Conservation (phyloP, 2,113 vertebrate species). For the Lophura nycthemera region DNA sequence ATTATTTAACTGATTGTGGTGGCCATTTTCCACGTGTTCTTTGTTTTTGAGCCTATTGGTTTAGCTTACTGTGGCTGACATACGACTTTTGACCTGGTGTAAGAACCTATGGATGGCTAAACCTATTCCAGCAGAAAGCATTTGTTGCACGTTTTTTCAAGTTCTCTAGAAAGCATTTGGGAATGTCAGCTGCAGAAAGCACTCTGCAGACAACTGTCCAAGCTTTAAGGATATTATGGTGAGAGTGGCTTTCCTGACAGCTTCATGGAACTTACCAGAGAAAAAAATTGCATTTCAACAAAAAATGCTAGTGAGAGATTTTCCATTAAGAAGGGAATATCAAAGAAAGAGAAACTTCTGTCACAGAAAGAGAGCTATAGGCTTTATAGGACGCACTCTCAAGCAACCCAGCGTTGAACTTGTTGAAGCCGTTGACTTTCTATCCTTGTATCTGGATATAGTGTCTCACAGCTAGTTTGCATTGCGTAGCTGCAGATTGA, state of each 20-base stretch:
- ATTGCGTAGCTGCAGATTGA: neutral
- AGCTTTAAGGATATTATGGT: neutral
- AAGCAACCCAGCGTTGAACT: neutral
- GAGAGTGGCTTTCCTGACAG: neutral
- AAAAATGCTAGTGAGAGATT: neutral
- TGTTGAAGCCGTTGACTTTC: slow-evolving; percentile 4
- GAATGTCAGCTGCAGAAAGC: neutral
- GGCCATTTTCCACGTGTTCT: neutral
- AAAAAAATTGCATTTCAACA: neutral
- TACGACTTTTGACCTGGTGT: neutral
- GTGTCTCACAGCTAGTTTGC: neutral
- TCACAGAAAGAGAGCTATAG: neutral
- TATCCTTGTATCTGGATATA: neutral
- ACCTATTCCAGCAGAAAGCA: neutral
- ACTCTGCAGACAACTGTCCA: neutral
- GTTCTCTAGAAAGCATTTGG: neutral
- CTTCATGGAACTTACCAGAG: rapidly evolving
- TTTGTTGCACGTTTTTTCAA: neutral
- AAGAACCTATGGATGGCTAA: slow-evolving; percentile 12
- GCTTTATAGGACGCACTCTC: neutral
- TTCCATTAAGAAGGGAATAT: neutral
- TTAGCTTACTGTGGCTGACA: neutral
- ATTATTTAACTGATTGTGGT: neutral
- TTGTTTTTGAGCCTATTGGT: neutral
- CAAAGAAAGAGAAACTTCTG: neutral